Evolutionary conservation across 2,113 vertebrate genomes (phyloP).

Genomic region (Marmota monax): DNA sequence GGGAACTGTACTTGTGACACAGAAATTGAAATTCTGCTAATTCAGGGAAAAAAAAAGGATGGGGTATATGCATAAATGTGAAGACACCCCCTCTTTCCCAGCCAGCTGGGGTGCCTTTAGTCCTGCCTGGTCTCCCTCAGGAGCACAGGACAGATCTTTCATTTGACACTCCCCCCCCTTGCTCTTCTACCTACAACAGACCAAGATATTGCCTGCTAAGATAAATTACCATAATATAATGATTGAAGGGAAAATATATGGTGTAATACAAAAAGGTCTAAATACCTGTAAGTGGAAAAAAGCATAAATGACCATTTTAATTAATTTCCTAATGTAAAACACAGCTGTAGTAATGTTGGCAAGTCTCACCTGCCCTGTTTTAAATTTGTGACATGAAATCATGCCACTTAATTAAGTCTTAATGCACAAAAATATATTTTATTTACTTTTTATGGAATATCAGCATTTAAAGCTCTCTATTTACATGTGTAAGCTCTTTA

Average conservation of each 20-base stretch:
- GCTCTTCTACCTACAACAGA: conserved; percentile 30
- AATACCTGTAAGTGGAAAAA: conserved; percentile 86
- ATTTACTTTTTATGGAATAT: conserved; percentile 89
- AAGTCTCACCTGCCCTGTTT: conserved; percentile 86
- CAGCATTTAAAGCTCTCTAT: conserved; percentile 86
- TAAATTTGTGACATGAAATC: conserved; percentile 89
- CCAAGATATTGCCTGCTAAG: conserved; percentile 67
- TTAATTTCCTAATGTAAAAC: conserved; percentile 91
- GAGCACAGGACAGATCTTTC: conserved; percentile 62
- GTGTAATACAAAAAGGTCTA: conserved; percentile 83
- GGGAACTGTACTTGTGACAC: conserved; percentile 53
- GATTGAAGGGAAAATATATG: conserved; percentile 84
- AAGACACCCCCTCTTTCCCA: conserved; percentile 67
- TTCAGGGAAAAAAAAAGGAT: conserved; percentile 58
- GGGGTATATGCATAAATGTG: conserved; percentile 66
- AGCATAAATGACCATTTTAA: conserved; percentile 87
- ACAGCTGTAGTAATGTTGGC: conserved; percentile 89
- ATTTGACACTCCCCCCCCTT: conserved; percentile 63
- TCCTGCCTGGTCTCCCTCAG: conserved; percentile 60
- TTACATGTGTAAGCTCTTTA: conserved; percentile 86
- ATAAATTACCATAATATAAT: conserved; percentile 71
- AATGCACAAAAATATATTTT: conserved; percentile 86
- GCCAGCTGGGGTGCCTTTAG: conserved; percentile 78
- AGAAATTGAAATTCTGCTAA: conserved; percentile 75
- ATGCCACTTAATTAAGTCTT: conserved; percentile 88